Base-by-base conservation (phyloP, 2,888 invertebrate genomes). In the Zygogramma bicolorata region DNA sequence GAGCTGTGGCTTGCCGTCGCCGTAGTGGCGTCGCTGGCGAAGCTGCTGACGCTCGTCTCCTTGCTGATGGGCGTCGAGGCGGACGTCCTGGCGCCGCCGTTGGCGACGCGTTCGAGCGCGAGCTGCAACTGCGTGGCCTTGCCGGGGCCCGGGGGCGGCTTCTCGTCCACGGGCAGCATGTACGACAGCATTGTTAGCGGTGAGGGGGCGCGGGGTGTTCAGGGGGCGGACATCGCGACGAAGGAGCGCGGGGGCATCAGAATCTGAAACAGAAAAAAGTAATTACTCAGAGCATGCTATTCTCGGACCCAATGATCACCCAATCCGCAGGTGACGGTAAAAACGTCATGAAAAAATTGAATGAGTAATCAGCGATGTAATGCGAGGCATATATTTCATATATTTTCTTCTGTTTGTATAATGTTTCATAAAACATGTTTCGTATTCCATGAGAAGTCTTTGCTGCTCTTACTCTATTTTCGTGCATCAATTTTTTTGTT, bases 131-230 rank as follows among this genome's bases (percentile, higher is more conserved):
- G 88, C 74, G 82, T 79, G 57, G 65, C 53, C 27, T 67, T 60
- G 22, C 68, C 66, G 20, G 73, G 68, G 5, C 34, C 67, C 68
- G 90, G 85, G 81, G 84, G 91, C 79, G 91, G 93, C 86, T 94
- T 93, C 85, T 93, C 93, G 83, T 93, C 93, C 83, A 92, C 91
- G 65, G 94, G 94, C 81, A 94, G 89, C 93, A 94, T 93, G 86
- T 94, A 94, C 79, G 94, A 94, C 88, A 94, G 89, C 94, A 94
- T 94, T 75, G 76, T 82, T 63, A 65, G 49, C 42, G 62, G 40
- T 53, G 57, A 66, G 66, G 59, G 69, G 67, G 70, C 63, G 65
- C 60, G 60, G 69, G 68, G 68, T 46, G 63, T 29, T 63, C 10
- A 63, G 13, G 49, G 20, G 46, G 18, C 3, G 3, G 61, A 20